Percentiles rank a stretch among this genome's conserved stretches.
Conservation (phyloP, 2,113 vertebrate species). For the Cairina moschata region DNA sequence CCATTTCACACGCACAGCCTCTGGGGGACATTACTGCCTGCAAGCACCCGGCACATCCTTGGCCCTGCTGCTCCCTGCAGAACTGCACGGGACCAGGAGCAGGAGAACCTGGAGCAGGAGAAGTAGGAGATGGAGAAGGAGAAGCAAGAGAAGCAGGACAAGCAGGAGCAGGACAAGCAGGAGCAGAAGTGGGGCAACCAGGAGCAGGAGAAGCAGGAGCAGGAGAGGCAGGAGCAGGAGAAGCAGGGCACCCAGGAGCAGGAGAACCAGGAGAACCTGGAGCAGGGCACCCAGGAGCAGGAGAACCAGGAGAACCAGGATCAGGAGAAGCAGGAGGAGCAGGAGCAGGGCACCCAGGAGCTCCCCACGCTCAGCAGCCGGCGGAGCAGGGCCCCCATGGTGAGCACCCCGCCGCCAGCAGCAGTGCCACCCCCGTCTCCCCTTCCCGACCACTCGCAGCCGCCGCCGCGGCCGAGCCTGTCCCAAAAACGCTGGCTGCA, state of each 20-base stretch:
- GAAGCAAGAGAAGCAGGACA: neutral
- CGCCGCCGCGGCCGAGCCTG: neutral
- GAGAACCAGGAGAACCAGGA: no score
- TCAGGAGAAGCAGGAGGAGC: no score
- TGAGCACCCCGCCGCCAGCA: no score
- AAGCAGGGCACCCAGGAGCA: no score
- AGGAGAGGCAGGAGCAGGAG: neutral
- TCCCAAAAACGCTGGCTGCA: neutral
- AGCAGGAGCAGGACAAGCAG: no score
- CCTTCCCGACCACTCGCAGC: rapidly evolving
- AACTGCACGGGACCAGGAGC: neutral
- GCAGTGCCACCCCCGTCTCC: neutral
- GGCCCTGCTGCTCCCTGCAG: neutral
- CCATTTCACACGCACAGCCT: neutral
- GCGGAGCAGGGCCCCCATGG: no score
- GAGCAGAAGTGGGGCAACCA: no score
- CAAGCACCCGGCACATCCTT: neutral
- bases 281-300: no score
- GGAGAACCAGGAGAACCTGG: no score
- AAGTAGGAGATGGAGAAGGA: no score
- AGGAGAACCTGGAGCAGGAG: neutral
- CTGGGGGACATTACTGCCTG: no score
- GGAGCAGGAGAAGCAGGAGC: no score
- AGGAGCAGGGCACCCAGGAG: neutral
- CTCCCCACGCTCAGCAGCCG: neutral